Conservation (phyloP, 2,113 vertebrate species). For the Nycticebus coucang region DNA sequence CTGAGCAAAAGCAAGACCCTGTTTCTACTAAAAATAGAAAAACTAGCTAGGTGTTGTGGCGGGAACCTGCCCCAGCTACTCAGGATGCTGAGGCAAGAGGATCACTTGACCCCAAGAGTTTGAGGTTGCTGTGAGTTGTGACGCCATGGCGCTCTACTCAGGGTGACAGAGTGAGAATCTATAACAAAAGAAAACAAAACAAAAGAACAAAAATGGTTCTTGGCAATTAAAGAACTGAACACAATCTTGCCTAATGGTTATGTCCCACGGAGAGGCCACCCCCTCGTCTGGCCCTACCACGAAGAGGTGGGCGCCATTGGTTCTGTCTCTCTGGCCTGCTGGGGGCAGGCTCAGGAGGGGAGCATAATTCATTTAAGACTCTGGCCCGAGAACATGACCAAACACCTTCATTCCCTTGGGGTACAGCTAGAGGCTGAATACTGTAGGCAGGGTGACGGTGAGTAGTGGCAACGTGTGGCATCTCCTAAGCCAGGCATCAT, state of each 20-base stretch:
- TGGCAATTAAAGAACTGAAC: background rate
- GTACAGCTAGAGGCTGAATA: background rate
- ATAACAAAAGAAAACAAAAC: no score
- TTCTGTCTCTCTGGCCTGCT: background rate
- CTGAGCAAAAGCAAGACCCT: no score
- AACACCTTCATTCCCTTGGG: background rate
- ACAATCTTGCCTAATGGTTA: background rate
- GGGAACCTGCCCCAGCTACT: no score
- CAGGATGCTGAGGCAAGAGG: no score
- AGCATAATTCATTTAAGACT: background rate
- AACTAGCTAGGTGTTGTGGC: no score
- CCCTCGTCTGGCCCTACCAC: background rate
- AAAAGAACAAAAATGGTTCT: no score
- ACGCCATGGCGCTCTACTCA: no score
- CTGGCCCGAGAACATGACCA: background rate
- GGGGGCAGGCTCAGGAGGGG: background rate
- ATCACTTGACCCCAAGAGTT: no score
- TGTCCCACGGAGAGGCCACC: background rate
- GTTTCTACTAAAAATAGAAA: no score
- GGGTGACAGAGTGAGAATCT: no score
- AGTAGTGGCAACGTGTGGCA: no score
- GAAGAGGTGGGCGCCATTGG: rapidly evolving
- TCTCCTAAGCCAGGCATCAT: background rate
- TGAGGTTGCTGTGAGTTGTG: no score
- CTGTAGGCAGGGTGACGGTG: rapidly evolving